Conservation (phyloP, 2,797 vertebrate genomes). For the Paguma larvata region DNA sequence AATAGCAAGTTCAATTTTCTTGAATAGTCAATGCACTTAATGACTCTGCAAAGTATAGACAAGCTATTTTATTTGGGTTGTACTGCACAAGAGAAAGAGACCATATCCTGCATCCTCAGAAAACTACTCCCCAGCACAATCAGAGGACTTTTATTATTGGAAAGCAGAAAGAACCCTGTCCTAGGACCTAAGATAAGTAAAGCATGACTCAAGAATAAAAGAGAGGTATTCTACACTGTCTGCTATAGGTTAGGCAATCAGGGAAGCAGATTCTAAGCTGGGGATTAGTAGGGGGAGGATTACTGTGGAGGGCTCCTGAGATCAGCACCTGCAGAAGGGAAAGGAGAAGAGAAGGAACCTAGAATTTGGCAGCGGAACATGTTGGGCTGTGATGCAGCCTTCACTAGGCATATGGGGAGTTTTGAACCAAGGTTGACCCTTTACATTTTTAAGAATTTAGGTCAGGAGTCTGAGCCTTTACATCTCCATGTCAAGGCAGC, state of each 20-base stretch:
- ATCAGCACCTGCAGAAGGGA: neutral
- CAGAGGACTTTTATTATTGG: slow-evolving; percentile 72
- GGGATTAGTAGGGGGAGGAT: neutral
- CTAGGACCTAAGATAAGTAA: slow-evolving; percentile 70
- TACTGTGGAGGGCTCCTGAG: neutral
- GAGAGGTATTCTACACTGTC: neutral
- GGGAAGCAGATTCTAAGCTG: neutral
- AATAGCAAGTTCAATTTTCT: slow-evolving; percentile 78
- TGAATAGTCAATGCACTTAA: slow-evolving; percentile 74
- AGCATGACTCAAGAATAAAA: slow-evolving; percentile 53
- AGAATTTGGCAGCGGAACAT: neutral
- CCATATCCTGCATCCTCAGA: slow-evolving; percentile 64
- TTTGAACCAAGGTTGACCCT: neutral
- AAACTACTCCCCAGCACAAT: slow-evolving; percentile 72
- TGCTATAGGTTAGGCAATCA: neutral
- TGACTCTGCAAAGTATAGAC: slow-evolving; percentile 75
- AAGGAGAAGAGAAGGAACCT: neutral
- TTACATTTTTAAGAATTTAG: neutral
- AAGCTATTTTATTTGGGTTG: slow-evolving; percentile 73
- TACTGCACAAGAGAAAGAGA: slow-evolving; percentile 60
- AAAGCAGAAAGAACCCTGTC: slow-evolving; percentile 67
- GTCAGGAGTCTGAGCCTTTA: neutral
- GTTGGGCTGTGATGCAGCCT: neutral
- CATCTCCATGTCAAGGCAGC: neutral
- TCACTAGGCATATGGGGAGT: neutral